Base-by-base conservation (phyloP, 2,113 vertebrate species). In the Montifringilla adamsi region DNA sequence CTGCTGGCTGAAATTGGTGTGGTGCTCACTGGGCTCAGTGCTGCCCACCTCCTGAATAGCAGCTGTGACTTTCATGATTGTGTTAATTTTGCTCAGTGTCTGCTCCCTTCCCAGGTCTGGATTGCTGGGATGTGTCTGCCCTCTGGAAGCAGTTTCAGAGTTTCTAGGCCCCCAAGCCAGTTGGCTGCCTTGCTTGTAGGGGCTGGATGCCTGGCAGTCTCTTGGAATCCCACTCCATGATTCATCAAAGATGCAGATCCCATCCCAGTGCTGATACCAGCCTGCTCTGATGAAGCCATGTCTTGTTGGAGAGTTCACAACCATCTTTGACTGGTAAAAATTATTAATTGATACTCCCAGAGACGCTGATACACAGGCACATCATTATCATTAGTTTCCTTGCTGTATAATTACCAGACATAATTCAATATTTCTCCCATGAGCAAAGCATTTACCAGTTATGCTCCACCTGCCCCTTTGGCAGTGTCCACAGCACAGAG, bases 401-500 rank as follows among this genome's bases (percentile, higher is more conserved):
- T 55, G 68, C 83, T 74, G 60, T 84, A 56, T 88, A 87, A 92
- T 93, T 93, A 80, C 47, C 44, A 84, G 68, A 46, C 60, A 50
- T 77, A 90, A 95, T 84, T 89, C 89, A 90, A 16, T 92, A 84
- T 74, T 81, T 90, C 93, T 90, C 50, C 60, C 75, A 81, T 74
- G 92, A 94, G 67, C 39, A 66, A 79, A 87, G 91, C 84, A 79
- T 58, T 95, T 86, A 73, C 79, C 82, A 77, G 75, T 84, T 90
- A 76, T 77, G 82, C 41, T 94, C 89, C 94, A 95, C 87, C 87
- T 96, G 93, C 92, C 82, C 92, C 84, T 91, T 84, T 96, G 94
- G 93, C 94, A 95, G 55, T 13, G 3, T n/a, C 74, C 63, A 27
- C 55, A 47, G 8, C 37, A 30, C 49, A 39, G 39, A 83, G 63